Conservation (phyloP, 2,113 vertebrate genomes). For the Eira barbara region DNA sequence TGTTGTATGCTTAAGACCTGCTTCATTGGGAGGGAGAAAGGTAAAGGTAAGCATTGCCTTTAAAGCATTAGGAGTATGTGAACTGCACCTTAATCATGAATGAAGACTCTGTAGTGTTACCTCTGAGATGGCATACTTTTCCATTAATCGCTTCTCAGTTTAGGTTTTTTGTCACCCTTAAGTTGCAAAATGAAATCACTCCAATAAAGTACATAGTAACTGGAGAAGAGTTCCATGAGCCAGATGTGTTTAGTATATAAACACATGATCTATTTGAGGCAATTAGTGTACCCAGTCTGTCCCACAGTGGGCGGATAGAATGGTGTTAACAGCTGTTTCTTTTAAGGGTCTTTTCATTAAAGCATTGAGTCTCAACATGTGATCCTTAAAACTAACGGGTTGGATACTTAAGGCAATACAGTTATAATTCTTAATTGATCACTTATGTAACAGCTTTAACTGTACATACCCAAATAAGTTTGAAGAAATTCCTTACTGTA, state of each 20-base stretch:
- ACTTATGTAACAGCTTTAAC: neutral
- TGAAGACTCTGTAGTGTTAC: neutral
- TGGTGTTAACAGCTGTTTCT: neutral
- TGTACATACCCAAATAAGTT: neutral
- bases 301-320: neutral
- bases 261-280: neutral
- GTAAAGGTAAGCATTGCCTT: neutral
- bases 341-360: neutral
- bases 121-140: neutral
- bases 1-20: neutral
- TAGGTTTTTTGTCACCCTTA: neutral
- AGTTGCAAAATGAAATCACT: neutral
- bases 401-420: neutral
- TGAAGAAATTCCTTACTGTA: neutral
- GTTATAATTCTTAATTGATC: neutral
- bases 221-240: neutral
- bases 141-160: neutral
- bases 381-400: neutral
- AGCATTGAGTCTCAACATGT: neutral
- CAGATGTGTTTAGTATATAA: neutral
- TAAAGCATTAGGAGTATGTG: neutral
- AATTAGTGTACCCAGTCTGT: neutral
- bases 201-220: neutral
- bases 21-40: neutral
- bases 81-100: neutral